Conservation (phyloP, 35 echinoderm and acorn worm genomes). For the Apostichopus japonicus region DNA sequence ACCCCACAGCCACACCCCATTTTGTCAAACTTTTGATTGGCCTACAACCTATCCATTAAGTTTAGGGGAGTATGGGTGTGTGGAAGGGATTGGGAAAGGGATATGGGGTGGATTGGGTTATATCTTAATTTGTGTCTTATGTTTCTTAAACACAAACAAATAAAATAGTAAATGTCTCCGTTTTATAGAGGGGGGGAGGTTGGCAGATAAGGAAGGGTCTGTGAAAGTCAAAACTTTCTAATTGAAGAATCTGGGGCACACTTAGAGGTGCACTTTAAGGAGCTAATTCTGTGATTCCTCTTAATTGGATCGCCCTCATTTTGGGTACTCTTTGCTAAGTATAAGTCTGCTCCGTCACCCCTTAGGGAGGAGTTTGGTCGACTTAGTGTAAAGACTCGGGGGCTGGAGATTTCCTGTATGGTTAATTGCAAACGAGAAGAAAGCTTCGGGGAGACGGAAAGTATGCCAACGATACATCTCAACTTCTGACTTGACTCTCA, state of each 20-base stretch:
- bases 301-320: constrained; percentile 11
- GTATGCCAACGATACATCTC: constrained; percentile 1
- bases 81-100: too few relatives aligned
- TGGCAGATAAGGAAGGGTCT: too few relatives aligned
- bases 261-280: neutral
- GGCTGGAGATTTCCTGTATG: neutral
- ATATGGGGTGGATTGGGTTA: too few relatives aligned
- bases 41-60: too few relatives aligned
- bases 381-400: neutral
- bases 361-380: neutral
- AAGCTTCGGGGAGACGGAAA: neutral
- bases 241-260: neutral
- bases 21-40: too few relatives aligned
- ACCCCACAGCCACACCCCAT: too few relatives aligned
- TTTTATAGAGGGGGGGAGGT: too few relatives aligned
- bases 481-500: neutral
- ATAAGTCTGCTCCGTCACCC: neutral
- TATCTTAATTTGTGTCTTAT: too few relatives aligned
- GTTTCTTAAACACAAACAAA: too few relatives aligned
- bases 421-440: constrained; percentile 2
- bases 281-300: neutral
- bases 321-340: neutral
- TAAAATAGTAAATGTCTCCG: too few relatives aligned
- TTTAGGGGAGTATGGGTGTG: too few relatives aligned
- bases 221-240: too few relatives aligned